Conservation (phyloP, 2,113 vertebrate species). For the Python bivittatus region DNA sequence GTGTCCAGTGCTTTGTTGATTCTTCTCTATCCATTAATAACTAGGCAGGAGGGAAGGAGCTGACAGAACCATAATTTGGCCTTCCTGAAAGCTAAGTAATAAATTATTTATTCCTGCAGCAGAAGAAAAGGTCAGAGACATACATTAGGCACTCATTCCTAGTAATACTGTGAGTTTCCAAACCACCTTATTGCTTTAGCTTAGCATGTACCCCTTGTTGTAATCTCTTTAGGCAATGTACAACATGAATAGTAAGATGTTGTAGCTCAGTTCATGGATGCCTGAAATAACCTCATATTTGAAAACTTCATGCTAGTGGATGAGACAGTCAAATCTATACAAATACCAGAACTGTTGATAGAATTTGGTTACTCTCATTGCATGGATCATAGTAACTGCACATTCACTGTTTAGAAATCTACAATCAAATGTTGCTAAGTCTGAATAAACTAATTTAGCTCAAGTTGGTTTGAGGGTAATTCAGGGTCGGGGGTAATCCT, state of each 20-base stretch:
- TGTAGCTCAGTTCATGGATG: neutral
- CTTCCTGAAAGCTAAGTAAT: slow-evolving; percentile 4
- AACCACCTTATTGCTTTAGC: neutral
- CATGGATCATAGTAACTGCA: neutral
- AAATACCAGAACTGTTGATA: neutral
- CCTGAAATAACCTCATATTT: neutral
- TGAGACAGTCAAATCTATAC: neutral
- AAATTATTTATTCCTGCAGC: slow-evolving; percentile 40
- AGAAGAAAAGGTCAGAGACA: slow-evolving; percentile 15
- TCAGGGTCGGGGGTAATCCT: neutral
- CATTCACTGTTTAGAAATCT: neutral
- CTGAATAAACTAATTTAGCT: neutral
- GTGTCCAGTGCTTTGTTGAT: slow-evolving; percentile 18
- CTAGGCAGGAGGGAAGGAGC: neutral
- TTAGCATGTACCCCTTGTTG: neutral
- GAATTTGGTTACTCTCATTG: neutral
- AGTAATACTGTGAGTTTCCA: neutral
- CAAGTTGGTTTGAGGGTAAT: neutral
- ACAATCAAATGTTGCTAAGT: neutral
- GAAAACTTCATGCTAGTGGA: neutral
- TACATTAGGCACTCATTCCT: slow-evolving; percentile 18
- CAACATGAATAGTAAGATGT: neutral
- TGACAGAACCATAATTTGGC: slow-evolving; percentile 29
- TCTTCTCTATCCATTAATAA: slow-evolving; percentile 32
- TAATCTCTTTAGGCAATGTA: slow-evolving; percentile 11